Base-by-base conservation (phyloP, 1,140 invertebrate species). In the Papilio xuthus region DNA sequence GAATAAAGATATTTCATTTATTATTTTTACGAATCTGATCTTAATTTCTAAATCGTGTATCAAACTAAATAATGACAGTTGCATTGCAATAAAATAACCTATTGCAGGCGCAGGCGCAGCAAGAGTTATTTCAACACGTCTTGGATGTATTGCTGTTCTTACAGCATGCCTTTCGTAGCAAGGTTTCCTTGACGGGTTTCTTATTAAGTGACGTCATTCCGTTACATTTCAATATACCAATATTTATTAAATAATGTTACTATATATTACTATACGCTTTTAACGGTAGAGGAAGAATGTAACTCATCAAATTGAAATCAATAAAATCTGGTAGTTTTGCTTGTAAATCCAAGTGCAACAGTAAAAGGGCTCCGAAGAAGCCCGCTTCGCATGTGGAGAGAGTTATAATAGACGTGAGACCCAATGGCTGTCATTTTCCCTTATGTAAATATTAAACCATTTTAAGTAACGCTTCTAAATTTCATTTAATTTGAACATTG, bases 141-240 rank as follows among this genome's bases (percentile, higher is more conserved):
- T 67, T 67, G 60, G 60, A 67, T 67, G 60, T 67, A 67, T 28
- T 67, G 60, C 23, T 67, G 60, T 67, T 28, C 60, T 67, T 67
- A 67, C 60, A 67, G 60, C 26, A 67, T 67, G 60, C 56, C 56
- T 60, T 60, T 60, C 56, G 56, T 23, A 18, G 60, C 60, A 67
- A 67, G 60, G 26, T 67, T 67, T 67, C 60, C 23, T 67, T 28
- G 60, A 67, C 56, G 23, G 23, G 26, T 67, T 67, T 67, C 60
- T 67, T 67, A 67, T 67, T 26, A 67, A 67, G 15, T 67, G 23
- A 67, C 60, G 60, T 67, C 60, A 67, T 32, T 67, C 18, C 15
- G 60, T 67, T 67, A 67, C 60, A 67, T 67, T 67, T 67, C 60
- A 67, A 67, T 67, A 32, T 67, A 67, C 26, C 60, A 67, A 60